Conservation (phyloP, 2,888 invertebrate species). For the Didymodactylos carnosus region DNA sequence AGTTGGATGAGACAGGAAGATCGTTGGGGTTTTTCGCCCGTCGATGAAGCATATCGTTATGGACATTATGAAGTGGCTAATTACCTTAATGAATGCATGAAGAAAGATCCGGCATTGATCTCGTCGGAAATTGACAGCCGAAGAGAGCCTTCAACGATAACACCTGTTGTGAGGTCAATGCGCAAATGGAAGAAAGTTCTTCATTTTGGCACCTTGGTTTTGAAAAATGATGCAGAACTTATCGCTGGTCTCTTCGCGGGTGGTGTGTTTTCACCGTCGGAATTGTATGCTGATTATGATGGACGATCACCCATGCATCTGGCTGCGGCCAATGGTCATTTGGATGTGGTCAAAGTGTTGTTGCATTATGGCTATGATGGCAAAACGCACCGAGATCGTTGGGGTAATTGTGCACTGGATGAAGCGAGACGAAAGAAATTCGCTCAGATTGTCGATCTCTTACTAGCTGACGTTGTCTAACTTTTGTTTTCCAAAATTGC, state of each 20-base stretch:
- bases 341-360: neutral
- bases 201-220: neutral
- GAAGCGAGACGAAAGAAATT: neutral
- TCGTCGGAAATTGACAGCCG: no score
- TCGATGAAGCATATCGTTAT: neutral
- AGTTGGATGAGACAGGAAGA: neutral
- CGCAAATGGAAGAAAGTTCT: neutral
- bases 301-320: neutral
- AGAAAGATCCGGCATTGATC: neutral
- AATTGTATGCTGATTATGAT: neutral
- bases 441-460: neutral
- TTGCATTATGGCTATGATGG: neutral
- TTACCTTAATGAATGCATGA: neutral
- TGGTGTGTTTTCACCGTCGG: neutral
- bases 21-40: neutral
- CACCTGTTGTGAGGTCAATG: neutral
- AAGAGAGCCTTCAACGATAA: neutral
- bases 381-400: neutral
- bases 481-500: neutral
- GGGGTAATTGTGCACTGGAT: neutral
- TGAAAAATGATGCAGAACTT: neutral
- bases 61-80: neutral
- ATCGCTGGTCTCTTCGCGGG: neutral
- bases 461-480: neutral
- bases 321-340: neutral